These are phyloP conservation scores for Heliconius aoede DNA, from an alignment of 2,888 invertebrate genomes.

Conservation along the genomic window DNA sequence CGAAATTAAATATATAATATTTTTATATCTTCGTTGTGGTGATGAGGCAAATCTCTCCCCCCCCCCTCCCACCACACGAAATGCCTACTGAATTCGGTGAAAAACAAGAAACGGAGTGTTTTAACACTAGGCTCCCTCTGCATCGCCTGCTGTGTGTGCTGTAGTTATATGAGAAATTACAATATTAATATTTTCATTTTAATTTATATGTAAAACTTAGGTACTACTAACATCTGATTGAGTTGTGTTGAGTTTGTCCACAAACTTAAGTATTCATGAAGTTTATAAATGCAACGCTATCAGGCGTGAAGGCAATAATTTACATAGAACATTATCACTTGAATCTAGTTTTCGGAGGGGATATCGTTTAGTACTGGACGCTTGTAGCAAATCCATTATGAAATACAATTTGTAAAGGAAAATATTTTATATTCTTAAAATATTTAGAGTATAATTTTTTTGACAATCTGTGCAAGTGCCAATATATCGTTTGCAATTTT, in stretches of 20 bases:
- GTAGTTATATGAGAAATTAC: too few species aligned
- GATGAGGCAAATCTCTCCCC: too few species aligned
- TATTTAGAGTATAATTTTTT: background rate
- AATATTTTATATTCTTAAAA: background rate
- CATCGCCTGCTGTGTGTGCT: too few species aligned
- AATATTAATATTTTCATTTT: too few species aligned
- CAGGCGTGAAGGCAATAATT: constrained; percentile 36
- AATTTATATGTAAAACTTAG: background rate
- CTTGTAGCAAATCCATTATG: constrained; percentile 28
- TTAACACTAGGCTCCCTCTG: too few species aligned
- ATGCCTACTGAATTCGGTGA: too few species aligned
- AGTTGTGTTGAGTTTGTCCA: constrained; percentile 9
- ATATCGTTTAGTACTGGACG: constrained; percentile 15
- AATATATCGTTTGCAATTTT: too few species aligned
- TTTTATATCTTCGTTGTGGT: too few species aligned
- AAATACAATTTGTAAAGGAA: background rate
- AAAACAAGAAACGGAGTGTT: too few species aligned
- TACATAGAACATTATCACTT: constrained; percentile 38
- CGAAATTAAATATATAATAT: too few species aligned
- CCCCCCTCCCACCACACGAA: too few species aligned
- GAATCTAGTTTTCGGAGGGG: constrained; percentile 29
- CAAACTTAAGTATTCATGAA: constrained; percentile 30
- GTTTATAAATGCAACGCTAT: constrained; percentile 33
- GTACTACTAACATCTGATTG: background rate
- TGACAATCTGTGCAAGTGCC: background rate